These are phyloP conservation scores for Pachliopta kotzebuea DNA, from an alignment of 2,888 invertebrate genomes.

Conservation along the genomic window DNA sequence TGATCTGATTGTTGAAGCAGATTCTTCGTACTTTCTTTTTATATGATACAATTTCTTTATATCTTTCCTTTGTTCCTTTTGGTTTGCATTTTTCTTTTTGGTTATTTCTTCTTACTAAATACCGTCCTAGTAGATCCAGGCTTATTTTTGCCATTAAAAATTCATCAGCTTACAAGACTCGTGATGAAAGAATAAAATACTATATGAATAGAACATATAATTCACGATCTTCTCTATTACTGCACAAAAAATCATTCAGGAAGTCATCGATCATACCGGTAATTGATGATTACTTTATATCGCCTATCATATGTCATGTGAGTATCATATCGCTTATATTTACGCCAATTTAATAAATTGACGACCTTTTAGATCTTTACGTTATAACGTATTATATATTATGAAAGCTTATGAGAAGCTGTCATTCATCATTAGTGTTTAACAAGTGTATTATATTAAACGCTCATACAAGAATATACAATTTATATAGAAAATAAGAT, in stretches of 20 bases:
- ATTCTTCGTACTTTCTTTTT: too few relatives aligned
- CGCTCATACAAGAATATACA: not conserved
- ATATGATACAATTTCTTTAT: too few relatives aligned
- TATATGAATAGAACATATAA: too few relatives aligned
- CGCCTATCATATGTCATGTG: not conserved
- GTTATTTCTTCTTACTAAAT: too few relatives aligned
- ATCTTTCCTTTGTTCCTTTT: too few relatives aligned
- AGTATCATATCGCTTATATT: not conserved
- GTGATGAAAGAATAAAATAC: too few relatives aligned
- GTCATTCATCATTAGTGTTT: not conserved
- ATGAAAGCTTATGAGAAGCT: not conserved
- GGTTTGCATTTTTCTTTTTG: too few relatives aligned
- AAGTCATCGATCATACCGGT: not conserved
- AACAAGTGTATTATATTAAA: not conserved
- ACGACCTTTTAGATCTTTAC: not conserved
- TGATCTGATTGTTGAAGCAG: too few relatives aligned
- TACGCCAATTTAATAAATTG: not conserved
- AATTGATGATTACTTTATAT: not conserved
- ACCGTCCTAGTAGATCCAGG: too few relatives aligned
- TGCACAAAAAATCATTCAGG: not conserved
- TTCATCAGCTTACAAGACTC: too few relatives aligned
- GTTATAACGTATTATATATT: not conserved
- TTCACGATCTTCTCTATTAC: not conserved
- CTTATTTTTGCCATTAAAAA: too few relatives aligned
- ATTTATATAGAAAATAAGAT: not conserved